Percentiles rank a stretch among this genome's conserved stretches.
Evolutionary conservation across 2,888 invertebrate genomes (phyloP).

Genomic region (Poecilobothrus nobilitatus): DNA sequence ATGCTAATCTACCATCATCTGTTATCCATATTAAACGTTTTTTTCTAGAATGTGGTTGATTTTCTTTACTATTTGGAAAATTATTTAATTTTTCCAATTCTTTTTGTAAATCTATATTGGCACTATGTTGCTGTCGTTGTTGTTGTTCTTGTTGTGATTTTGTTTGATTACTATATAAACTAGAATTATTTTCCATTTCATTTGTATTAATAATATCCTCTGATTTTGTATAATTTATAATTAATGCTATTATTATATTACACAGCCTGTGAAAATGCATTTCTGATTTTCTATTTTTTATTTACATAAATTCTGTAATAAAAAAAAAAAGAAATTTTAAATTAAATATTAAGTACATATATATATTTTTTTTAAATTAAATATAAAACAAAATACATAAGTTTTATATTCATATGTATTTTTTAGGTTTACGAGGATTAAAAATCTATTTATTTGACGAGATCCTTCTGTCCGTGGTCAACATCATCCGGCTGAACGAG

Average conservation of each 20-base stretch:
- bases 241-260: not conserved
- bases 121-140: no score
- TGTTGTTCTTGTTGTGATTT: not conserved
- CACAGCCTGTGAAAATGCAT: not conserved
- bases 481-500: no score
- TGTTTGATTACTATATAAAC: not conserved
- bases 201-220: not conserved
- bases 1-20: conserved; percentile 70
- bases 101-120: not conserved
- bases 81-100: conserved; percentile 1
- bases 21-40: conserved; percentile 80
- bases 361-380: no score
- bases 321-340: no score
- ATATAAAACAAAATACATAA: no score
- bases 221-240: not conserved
- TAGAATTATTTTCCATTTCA: not conserved
- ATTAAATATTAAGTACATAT: no score
- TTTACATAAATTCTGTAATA: not conserved
- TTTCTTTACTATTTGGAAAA: conserved; percentile 18
- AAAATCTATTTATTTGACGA: no score
- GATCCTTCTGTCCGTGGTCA: no score
- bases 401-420: no score
- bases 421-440: no score
- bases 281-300: not conserved
- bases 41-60: conserved; percentile 59